A percentile compares a stretch with the other conserved stretches of the same genome.
These are phyloP conservation scores for Charaxes varanes DNA, from an alignment of 1,140 invertebrate species.

Conservation along the genomic window DNA sequence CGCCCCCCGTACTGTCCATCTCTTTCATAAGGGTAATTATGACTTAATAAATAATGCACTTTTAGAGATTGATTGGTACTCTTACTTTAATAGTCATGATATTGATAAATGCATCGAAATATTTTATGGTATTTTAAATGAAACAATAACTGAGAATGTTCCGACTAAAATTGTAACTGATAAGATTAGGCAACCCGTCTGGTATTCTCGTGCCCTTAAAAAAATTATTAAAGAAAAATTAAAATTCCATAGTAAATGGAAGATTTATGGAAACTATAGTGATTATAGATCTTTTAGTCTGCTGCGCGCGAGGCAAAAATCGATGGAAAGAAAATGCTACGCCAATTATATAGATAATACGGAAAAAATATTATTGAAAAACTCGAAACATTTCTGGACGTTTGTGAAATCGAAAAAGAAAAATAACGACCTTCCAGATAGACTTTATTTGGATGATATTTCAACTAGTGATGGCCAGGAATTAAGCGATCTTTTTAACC, in stretches of 20 bases:
- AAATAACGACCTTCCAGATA: background rate
- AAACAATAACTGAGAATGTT: conserved; percentile 4
- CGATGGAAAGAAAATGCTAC: background rate
- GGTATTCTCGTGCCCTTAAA: conserved; percentile 15
- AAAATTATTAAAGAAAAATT: too few relatives aligned
- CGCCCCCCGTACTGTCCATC: too few relatives aligned
- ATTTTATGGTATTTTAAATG: conserved; percentile 15
- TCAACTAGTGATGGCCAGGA: background rate
- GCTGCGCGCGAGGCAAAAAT: background rate
- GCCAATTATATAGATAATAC: background rate
- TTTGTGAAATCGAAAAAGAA: background rate
- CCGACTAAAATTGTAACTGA: conserved; percentile 8
- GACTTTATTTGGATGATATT: background rate
- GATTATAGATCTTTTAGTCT: background rate
- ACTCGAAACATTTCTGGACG: background rate
- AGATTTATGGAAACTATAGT: conserved; percentile 1
- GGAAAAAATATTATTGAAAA: background rate
- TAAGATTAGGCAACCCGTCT: conserved; percentile 12
- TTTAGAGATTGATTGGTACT: too few relatives aligned
- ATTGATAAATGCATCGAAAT: too few relatives aligned
- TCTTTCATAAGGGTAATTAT: too few relatives aligned
- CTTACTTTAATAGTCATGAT: too few relatives aligned
- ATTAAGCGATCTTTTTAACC: conserved; percentile 2
- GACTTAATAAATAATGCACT: too few relatives aligned
- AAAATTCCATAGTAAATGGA: conserved; percentile 1